A percentile compares a stretch with the other conserved stretches of the same genome.
These are phyloP conservation scores for Platalea minor DNA, from an alignment of 2,797 vertebrate genomes.

Conservation along the genomic window DNA sequence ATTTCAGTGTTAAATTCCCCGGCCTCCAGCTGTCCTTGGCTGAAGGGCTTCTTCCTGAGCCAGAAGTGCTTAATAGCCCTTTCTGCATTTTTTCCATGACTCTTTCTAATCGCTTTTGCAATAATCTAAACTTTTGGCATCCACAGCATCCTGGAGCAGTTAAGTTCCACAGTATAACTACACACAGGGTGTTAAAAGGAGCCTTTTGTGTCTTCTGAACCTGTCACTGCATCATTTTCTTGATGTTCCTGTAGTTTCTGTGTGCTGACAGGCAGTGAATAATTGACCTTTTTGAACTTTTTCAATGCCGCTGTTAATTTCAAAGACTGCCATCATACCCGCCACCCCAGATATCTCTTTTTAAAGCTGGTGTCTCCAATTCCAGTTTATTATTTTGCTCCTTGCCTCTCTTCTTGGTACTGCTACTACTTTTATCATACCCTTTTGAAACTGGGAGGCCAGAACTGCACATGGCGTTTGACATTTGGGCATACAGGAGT, in stretches of 20 bases:
- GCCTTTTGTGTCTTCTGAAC: not conserved
- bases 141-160: rapidly evolving
- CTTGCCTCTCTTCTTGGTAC: not conserved
- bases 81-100: not conserved
- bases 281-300: not conserved
- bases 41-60: not conserved
- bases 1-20: not conserved
- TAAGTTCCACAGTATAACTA: not conserved
- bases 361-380: not conserved
- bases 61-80: not conserved
- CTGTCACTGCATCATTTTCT: not conserved
- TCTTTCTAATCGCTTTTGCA: not conserved
- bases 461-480: not conserved
- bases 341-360: not conserved
- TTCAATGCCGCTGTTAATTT: not conserved
- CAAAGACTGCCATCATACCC: not conserved
- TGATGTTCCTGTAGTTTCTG: not conserved
- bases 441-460: not conserved
- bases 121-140: not conserved
- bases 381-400: not conserved
- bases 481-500: not conserved
- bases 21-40: not conserved
- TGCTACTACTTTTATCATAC: not conserved
- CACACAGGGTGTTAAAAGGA: not conserved
- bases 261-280: not conserved